Evolutionary conservation across 2,797 vertebrate species (phyloP).

Genomic region (Sphenopsis melanotis): DNA sequence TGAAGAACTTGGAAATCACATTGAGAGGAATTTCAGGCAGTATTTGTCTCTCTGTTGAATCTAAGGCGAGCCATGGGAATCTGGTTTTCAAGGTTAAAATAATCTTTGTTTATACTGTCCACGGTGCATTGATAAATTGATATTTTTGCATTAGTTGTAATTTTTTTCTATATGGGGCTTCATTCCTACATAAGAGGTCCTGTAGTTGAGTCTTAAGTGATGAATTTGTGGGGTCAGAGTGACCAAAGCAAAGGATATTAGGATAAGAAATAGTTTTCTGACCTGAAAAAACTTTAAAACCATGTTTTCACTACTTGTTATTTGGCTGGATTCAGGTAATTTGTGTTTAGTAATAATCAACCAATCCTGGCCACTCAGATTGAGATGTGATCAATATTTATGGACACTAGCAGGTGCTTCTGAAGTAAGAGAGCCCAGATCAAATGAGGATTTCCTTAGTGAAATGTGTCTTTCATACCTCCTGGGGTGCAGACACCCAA

Average conservation of each 20-base stretch:
- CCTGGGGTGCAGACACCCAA: neutral
- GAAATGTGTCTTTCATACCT: neutral
- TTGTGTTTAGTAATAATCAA: neutral
- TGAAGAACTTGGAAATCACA: neutral
- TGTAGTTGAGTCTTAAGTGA: neutral
- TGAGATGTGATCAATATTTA: neutral
- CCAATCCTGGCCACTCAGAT: neutral
- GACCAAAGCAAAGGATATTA: neutral
- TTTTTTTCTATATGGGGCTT: neutral
- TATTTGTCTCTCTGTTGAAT: neutral
- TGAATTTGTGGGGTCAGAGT: neutral
- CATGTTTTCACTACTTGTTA: neutral
- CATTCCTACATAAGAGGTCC: neutral
- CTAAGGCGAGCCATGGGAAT: neutral
- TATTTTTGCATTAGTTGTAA: neutral
- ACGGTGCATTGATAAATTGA: neutral
- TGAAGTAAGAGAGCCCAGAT: neutral
- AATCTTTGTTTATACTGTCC: neutral
- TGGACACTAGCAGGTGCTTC: neutral
- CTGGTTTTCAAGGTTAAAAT: neutral
- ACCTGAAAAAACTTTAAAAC: neutral
- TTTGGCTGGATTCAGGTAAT: neutral
- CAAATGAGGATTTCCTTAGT: neutral
- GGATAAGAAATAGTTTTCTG: neutral
- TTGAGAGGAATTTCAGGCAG: neutral